Conservation (phyloP, 2,888 invertebrate genomes). For the Bembecia ichneumoniformis region DNA sequence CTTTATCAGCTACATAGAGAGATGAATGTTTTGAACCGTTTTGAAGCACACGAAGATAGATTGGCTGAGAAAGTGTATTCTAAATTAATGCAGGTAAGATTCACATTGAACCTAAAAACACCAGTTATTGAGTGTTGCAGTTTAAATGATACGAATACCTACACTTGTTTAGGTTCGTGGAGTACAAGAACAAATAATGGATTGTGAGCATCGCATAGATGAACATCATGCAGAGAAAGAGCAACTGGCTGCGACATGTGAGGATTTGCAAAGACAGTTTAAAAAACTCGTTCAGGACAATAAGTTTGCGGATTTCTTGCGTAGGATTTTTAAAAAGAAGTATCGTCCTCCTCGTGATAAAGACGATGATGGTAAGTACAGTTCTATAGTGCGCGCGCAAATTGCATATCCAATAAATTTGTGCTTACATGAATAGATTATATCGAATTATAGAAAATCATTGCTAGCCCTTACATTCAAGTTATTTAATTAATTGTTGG, state of each 20-base stretch:
- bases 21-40: slow-evolving; percentile 79
- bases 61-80: slow-evolving; percentile 73
- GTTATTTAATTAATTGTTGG: too few relatives aligned
- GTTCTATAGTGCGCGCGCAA: too few relatives aligned
- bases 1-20: slow-evolving; percentile 81
- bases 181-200: slow-evolving; percentile 61
- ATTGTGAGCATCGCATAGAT: slow-evolving; percentile 67
- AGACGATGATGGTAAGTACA: slow-evolving; percentile 50
- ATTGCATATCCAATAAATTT: too few relatives aligned
- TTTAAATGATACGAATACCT: too few relatives aligned
- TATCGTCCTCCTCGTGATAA: slow-evolving; percentile 78
- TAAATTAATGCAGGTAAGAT: slow-evolving; percentile 58
- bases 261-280: slow-evolving; percentile 68
- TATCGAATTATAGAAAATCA: too few relatives aligned
- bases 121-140: too few relatives aligned
- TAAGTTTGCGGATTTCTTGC: slow-evolving; percentile 84
- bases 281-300: slow-evolving; percentile 75
- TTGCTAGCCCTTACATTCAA: too few relatives aligned
- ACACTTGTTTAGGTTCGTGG: slow-evolving; percentile 47
- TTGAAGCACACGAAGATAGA: slow-evolving; percentile 78
- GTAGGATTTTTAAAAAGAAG: slow-evolving; percentile 87
- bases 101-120: neutral
- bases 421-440: too few relatives aligned
- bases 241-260: slow-evolving; percentile 29
- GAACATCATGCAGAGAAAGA: slow-evolving; percentile 47